Evolutionary conservation across 30 jellyfish, hydroid and myxozoan species (phyloP).

Genomic region (Hydractinia echinata): DNA sequence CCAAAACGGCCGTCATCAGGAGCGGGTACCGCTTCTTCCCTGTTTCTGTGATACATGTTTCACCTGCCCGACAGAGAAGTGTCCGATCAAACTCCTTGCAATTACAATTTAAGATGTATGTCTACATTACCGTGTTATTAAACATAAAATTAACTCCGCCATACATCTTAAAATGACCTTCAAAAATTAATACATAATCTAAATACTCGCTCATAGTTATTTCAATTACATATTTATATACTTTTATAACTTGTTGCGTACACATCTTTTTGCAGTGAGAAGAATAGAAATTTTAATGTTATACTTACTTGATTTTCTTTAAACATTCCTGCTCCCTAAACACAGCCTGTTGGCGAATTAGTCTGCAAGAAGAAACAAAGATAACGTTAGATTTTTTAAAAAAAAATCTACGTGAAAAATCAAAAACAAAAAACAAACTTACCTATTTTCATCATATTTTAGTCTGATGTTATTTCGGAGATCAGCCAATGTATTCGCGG

Average conservation of each 20-base stretch:
- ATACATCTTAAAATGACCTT: too few species aligned
- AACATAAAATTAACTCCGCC: too few species aligned
- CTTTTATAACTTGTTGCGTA: not conserved
- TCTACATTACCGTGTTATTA: too few species aligned
- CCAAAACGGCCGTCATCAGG: too few species aligned
- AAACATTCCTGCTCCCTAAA: constrained; percentile 18
- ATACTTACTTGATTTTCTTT: constrained; percentile 5
- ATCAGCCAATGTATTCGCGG: constrained; percentile 10
- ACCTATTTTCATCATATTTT: constrained; percentile 29
- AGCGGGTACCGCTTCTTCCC: too few species aligned
- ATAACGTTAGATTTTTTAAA: not conserved
- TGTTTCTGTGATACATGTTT: too few species aligned
- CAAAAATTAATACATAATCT: too few species aligned
- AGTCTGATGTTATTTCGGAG: not conserved
- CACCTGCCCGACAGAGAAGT: too few species aligned
- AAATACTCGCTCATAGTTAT: too few species aligned
- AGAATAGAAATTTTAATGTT: not conserved
- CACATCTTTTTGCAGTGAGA: not conserved
- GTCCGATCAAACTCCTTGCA: too few species aligned
- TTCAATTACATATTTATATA: too few species aligned
- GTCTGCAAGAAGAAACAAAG: not conserved
- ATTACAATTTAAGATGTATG: too few species aligned
- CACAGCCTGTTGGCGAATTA: not conserved
- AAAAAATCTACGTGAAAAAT: not conserved
- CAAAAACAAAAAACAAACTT: not conserved